phyloP scores from a whole-genome alignment of 1,140 invertebrate genomes.

The Bemisia tabaci region DNA sequence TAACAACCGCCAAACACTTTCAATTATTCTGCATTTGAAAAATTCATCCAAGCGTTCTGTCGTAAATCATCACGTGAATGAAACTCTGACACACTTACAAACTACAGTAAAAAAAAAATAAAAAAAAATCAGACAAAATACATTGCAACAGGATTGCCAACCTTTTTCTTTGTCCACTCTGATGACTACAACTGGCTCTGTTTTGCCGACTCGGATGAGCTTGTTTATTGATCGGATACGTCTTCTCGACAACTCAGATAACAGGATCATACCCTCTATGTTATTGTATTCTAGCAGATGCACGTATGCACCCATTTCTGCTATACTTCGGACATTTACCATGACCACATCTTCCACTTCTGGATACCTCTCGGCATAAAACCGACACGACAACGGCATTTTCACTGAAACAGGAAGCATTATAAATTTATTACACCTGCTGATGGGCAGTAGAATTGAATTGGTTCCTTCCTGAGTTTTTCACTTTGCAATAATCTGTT shows the following conservation, averaged over 20 bases:
- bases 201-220: slow-evolving; percentile 95
- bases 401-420: slow-evolving; percentile 13
- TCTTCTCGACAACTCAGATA: slow-evolving; percentile 92
- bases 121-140: too few species aligned
- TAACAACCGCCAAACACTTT: too few species aligned
- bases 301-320: slow-evolving; percentile 99
- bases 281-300: slow-evolving; percentile 97
- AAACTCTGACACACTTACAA: too few species aligned
- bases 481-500: too few species aligned
- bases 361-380: slow-evolving; percentile 95
- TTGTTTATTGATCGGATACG: slow-evolving; percentile 99
- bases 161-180: slow-evolving; percentile 99
- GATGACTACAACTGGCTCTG: slow-evolving; percentile 97
- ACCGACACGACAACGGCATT: slow-evolving; percentile 93
- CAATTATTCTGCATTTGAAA: too few species aligned
- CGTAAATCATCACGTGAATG: too few species aligned
- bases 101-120: too few species aligned
- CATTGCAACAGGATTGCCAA: too few species aligned
- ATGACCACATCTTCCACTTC: slow-evolving; percentile 99
- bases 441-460: too few species aligned
- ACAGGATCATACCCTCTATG: slow-evolving; percentile 92
- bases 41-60: too few species aligned
- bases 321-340: slow-evolving; percentile 96
- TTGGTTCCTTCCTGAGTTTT: too few species aligned
- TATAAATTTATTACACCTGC: too few species aligned